Evolutionary conservation across 2,113 vertebrate genomes (phyloP), one percentile per base, ranked within the genome.

Genomic region (Paralichthys olivaceus): DNA sequence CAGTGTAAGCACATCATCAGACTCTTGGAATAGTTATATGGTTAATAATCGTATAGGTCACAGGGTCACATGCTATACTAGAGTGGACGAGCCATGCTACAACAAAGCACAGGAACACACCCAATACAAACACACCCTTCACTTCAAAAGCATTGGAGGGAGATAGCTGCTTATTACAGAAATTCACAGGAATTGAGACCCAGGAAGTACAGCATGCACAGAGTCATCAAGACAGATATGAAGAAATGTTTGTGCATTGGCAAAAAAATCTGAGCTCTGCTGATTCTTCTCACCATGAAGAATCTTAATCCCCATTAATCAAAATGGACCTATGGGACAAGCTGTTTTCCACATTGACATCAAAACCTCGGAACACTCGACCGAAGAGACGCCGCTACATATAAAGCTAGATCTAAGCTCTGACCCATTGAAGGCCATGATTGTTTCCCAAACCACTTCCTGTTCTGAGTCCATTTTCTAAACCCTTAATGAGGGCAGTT

Each of bases 391-490:
- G 45, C 20, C 2, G 25, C 28, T 23, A 13, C 49, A 51, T 80
- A 75, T 59, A 61, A 77, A 76, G 64, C 65, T 26, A 77, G 64
- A 84, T 77, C 79, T 75, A 84, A 85, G 60, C 34, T 0, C 45
- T n/a, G 7, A 40, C 51, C 58, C 60, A 49, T 76, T 85, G 83
- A 92, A 91, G 65, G 77, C 58, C 79, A 32, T 76, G 69, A 77
- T 88, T 90, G 91, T 90, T 79, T 73, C 53, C 77, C 23, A 62
- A 73, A 72, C 74, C 75, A 51, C 63, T 91, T 90, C 79, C 84
- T 81, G 62, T 29, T 77, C 67, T 15, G 5, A 67, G 66, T 79
- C 72, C 64, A 65, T 65, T 67, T 19, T 79, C 62, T 34, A 57
- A 47, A 45, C 14, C 26, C 56, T 75, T 66, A 77, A 85, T 62